Base-by-base conservation (phyloP, 2,797 vertebrate genomes). In the Lepilemur ruficaudatus region DNA sequence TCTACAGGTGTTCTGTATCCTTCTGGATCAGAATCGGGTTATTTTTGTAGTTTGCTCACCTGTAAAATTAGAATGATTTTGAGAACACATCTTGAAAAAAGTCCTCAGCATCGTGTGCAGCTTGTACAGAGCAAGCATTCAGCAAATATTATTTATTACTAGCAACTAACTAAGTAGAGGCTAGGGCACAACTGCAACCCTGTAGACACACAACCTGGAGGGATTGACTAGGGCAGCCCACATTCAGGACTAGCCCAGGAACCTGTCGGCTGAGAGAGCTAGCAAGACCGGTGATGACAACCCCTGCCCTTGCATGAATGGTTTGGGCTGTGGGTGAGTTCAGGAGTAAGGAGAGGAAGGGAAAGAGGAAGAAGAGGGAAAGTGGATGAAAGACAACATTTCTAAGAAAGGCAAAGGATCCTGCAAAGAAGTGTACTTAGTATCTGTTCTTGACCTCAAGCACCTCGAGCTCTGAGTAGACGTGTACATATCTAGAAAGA, bases 61-160 rank as follows among this genome's bases (percentile, higher is more conserved):
- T 83, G 17, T 55, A 48, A 89, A 83, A 92, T 61, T 35, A 41
- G 28, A 90, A 85, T 35, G 14, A 52, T 79, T 93, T 94, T 93
- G 72, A 96, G 52, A 94, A 38, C 4, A 14, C n/a, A 69, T 57
- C 10, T 41, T 72, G 7, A 79, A 48, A 88, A 48, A 65, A 32
- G 32, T 32, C 52, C 38, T 93, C 14, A 48, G 70, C 32, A 50
- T 55, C 35, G 9, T 38, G 30, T 57, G 55, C 1, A 57, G 22
- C n/a, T 43, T 63, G 25, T 15, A 78, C 55, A 30, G 46, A n/a
- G 70, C 11, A 69, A 59, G 32, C 38, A 55, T 43, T 85, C 38
- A 38, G 25, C 38, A 70, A 55, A 38, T 28, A 32, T 38, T 69
- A 59, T 30, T 17, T 75, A 46, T 61, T 22, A n/a, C 30, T 55